Evolutionary conservation across 2,797 vertebrate genomes (phyloP).

Genomic region (Lepus townsendii): DNA sequence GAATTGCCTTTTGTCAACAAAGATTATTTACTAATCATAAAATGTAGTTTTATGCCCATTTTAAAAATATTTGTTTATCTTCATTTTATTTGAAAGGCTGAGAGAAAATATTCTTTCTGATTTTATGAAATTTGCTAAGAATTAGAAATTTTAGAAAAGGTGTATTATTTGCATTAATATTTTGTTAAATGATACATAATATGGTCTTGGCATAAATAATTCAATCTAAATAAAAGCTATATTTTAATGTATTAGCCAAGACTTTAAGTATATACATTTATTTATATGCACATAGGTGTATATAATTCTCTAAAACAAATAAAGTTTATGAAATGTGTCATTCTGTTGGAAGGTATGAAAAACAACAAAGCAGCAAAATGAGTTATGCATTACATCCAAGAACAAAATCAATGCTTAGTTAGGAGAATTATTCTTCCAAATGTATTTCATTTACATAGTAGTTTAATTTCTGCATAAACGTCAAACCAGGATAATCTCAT

Average conservation of each 20-base stretch:
- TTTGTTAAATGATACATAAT: slow-evolving; percentile 10
- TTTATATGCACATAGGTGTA: neutral
- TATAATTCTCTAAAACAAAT: neutral
- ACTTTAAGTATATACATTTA: neutral
- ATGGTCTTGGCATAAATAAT: neutral
- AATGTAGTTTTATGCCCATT: neutral
- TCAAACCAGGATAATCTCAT: slow-evolving; percentile 15
- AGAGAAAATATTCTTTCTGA: too few species aligned
- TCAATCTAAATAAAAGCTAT: neutral
- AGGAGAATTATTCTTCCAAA: slow-evolving; percentile 20
- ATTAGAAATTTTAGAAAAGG: neutral
- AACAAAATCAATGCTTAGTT: neutral
- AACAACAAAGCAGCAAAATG: neutral
- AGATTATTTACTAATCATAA: neutral
- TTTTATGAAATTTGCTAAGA: neutral
- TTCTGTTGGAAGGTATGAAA: neutral
- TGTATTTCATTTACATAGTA: neutral
- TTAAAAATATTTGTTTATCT: neutral
- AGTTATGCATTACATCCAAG: neutral
- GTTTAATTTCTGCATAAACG: slow-evolving; percentile 31
- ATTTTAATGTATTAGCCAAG: slow-evolving; percentile 2
- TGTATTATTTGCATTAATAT: slow-evolving; percentile 12
- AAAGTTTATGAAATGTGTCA: neutral
- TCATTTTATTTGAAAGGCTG: too few species aligned
- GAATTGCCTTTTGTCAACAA: slow-evolving; percentile 2